These are phyloP conservation scores for Petromus typicus DNA, from an alignment of 2,113 vertebrate genomes.

Conservation along the genomic window DNA sequence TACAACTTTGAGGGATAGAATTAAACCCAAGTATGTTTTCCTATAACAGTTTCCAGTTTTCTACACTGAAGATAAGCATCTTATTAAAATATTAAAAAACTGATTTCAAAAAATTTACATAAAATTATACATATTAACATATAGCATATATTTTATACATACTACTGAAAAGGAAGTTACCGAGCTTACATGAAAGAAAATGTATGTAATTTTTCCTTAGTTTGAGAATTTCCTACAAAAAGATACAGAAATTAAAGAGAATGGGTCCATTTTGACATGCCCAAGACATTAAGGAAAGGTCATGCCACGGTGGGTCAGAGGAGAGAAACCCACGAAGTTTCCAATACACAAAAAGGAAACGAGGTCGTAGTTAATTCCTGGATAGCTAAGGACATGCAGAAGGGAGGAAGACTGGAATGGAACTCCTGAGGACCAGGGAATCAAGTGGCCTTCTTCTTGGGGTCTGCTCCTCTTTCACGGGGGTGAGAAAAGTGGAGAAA, in stretches of 20 bases:
- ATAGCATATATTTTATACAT: neutral
- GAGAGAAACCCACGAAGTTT: neutral
- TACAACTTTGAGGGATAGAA: conserved; percentile 23
- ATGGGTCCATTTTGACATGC: neutral
- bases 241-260: neutral
- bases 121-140: neutral
- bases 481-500: neutral
- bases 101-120: neutral
- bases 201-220: neutral
- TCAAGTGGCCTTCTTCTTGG: neutral
- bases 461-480: conserved; percentile 5
- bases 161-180: too few species aligned
- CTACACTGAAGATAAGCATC: neutral
- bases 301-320: neutral
- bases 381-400: neutral
- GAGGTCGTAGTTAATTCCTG: neutral
- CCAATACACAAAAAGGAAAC: conserved; percentile 44
- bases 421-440: conserved; percentile 21
- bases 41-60: conserved; percentile 31
- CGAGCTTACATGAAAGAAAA: neutral
- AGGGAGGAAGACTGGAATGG: neutral
- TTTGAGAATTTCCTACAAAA: conserved; percentile 40
- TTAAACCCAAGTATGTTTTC: conserved; percentile 33
- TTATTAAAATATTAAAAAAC: conserved; percentile 48
- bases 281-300: neutral